Conservation (phyloP, 53 echinoderm and acorn worm genomes). For the Echinarachnius parma region DNA sequence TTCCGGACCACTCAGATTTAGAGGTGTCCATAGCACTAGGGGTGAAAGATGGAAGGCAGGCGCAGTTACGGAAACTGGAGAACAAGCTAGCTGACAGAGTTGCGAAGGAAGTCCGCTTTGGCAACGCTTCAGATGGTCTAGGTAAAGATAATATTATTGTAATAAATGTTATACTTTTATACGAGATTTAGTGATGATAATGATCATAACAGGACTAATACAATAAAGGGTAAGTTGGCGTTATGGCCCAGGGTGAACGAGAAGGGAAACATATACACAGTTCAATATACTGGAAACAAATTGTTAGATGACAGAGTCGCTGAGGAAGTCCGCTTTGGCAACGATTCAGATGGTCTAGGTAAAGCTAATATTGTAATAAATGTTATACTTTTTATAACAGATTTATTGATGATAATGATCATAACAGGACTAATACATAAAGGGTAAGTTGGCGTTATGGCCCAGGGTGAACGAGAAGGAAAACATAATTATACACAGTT, state of each 20-base stretch:
- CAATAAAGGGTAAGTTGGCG: too few relatives aligned
- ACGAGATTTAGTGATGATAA: not conserved
- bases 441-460: too few relatives aligned
- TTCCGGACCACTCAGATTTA: slow-evolving; percentile 60
- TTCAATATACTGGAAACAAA: slow-evolving; percentile 63
- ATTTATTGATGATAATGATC: not conserved
- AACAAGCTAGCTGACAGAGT: slow-evolving; percentile 63
- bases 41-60: slow-evolving; percentile 40
- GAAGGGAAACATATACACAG: slow-evolving; percentile 47
- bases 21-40: slow-evolving; percentile 69
- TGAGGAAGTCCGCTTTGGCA: slow-evolving; percentile 44
- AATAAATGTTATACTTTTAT: too few relatives aligned
- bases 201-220: not conserved
- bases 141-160: too few relatives aligned
- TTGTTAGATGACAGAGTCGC: slow-evolving; percentile 55
- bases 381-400: too few relatives aligned
- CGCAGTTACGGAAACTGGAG: slow-evolving; percentile 61
- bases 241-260: too few relatives aligned
- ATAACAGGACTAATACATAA: not conserved
- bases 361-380: too few relatives aligned
- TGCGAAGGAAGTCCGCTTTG: slow-evolving; percentile 44
- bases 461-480: too few relatives aligned
- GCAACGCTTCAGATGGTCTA: too few relatives aligned
- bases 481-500: slow-evolving; percentile 59
- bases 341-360: too few relatives aligned